These are phyloP conservation scores for Thecocarcelia acutangulata DNA, from an alignment of 2,888 invertebrate species.

Conservation along the genomic window DNA sequence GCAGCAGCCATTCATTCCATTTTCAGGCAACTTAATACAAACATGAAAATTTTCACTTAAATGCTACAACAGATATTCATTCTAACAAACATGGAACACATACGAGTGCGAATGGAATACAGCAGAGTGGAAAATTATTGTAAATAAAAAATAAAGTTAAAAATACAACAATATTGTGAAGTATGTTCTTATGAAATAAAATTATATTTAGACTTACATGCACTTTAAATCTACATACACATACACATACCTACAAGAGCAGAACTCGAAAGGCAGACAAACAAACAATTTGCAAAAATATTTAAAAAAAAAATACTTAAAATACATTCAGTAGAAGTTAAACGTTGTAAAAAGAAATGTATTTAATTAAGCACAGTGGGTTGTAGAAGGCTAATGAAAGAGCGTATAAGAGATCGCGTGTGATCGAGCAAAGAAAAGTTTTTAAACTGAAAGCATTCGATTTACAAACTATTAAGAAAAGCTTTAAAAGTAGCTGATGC, in stretches of 20 bases:
- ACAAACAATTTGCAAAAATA: constrained; percentile 28
- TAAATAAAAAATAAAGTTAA: constrained; percentile 9
- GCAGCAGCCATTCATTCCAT: constrained; percentile 20
- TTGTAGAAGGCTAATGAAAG: neutral
- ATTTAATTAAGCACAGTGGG: constrained; percentile 38
- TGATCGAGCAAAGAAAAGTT: neutral
- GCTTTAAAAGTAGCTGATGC: too few species aligned
- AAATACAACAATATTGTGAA: constrained; percentile 49
- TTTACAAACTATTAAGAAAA: too few species aligned
- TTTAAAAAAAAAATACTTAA: neutral
- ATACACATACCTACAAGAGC: neutral
- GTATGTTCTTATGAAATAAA: constrained; percentile 46
- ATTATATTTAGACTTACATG: constrained; percentile 23
- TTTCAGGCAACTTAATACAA: constrained; percentile 27
- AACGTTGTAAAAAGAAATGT: constrained; percentile 20
- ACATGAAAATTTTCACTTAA: constrained; percentile 16
- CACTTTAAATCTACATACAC: neutral
- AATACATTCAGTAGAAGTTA: constrained; percentile 17
- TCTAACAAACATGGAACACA: too few species aligned
- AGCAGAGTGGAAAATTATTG: constrained; percentile 41
- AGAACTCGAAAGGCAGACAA: constrained; percentile 9
- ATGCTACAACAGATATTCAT: neutral
- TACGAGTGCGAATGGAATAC: neutral
- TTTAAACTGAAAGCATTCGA: too few species aligned
- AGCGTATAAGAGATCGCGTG: too few species aligned